Evolutionary conservation across 2,888 invertebrate species (phyloP), one percentile per base, ranked within the genome.

Genomic region (Sipha maydis): DNA sequence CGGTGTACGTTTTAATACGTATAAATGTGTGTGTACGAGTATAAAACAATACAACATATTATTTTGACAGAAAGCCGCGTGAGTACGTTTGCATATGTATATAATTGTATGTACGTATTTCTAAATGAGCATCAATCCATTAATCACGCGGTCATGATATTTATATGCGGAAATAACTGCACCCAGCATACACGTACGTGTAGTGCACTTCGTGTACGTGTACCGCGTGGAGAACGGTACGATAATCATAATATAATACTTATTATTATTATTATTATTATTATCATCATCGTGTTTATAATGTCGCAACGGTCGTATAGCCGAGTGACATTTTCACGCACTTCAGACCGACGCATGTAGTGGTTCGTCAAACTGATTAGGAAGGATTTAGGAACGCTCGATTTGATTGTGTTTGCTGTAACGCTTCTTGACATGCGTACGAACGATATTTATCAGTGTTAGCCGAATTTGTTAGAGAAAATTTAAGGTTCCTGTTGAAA

Each of bases 61-160:
- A 34, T 73, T 83, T 73, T 83, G 83, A 83, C 83, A 34, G 31
- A 31, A 83, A 71, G 48, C 82, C 73, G 31, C 71, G 48, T 34
- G 54, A 25, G 48, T 54, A 73, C 83, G 14, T 48, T 17, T 3
- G 34, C 21, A 56, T 19, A 56, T 4, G 11, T 8, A 19, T 11
- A 21, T 82, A 25, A 7, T 7, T 54, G 41, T 69, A 14, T 28
- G 69, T 28, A 31, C 25, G 21, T 56, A 21, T 14, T 31, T 25
- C 21, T 73, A 73, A 73, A 19, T n/a, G 31, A 83, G n/a, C 76
- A 5, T 73, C 61, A 34, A 82, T 73, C 54, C 71, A 73, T 73
- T 73, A 54, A 82, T 82, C 48, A 83, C 71, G 17, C 0, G 48
- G 54, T 73, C n/a, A 17, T 54, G 28, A 67, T 38, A 28, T 67